Base-by-base conservation (phyloP, 2,888 invertebrate genomes). In the Odiellus spinosus region DNA sequence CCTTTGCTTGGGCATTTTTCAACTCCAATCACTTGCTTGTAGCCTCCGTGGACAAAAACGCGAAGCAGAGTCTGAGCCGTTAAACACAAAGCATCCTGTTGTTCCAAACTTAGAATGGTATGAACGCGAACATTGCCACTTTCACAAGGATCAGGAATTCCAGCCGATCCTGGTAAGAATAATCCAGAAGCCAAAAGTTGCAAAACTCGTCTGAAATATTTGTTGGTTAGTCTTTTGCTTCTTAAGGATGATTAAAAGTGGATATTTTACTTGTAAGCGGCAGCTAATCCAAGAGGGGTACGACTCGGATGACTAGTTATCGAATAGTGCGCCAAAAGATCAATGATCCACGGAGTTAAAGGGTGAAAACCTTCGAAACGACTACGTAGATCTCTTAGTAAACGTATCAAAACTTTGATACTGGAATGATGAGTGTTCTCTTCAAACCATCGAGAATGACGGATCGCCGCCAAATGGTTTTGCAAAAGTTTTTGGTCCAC, bases 401-500 rank as follows among this genome's bases (percentile, higher is more conserved):
- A 73, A 2, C 96, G 77, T 57, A 96, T 91, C 12, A 98, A 68
- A 5, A 87, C 86, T 73, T 93, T 93, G 50, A 95, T 88, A 18
- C 88, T 88, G 4, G 93, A 91, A 66, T 95, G 93, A 33, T 57
- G 90, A 0, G 90, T 91, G 62, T 93, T 91, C 65, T 95, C 95
- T 63, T 95, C 95, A 65, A 95, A 95, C 96, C 96, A 98, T 21
- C 91, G 77, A 49, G 88, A 85, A 67, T 96, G 96, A 20, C 93
- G 75, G 52, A 96, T 90, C 0, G 93, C 88, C 0, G 90, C 86
- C 60, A 93, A 70, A 65, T 95, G 91, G 46, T 84, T 79, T 66
- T 82, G 80, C 70, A 91, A 79, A 38, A 82, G 73, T 63, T 76
- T 76, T 14, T 71, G 71, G 52, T 77, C 76, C 59, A 80, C 71